Evolutionary conservation across 1,140 invertebrate genomes (phyloP), one percentile per base, ranked within the genome.

Genomic region (Drosophila rufa): DNA sequence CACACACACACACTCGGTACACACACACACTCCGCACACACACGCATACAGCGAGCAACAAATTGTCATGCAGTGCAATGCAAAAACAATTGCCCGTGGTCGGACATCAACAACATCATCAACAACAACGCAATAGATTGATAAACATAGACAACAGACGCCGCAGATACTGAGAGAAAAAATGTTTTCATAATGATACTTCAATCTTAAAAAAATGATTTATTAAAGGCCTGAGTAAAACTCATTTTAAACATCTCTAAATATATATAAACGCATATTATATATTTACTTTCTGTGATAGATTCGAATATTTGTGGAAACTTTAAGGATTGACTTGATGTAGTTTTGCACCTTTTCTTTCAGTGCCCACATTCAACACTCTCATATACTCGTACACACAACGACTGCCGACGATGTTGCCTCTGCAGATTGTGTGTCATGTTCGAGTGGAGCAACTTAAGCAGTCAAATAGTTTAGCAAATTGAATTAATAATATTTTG

Each of bases 401-500:
- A 68, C 25, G 45, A 36, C 43, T 51, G 73, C 42, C 33, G 38
- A 48, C 71, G 47, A 42, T 67, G 47, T 73, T 36, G 57, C 62
- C 58, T 36, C 22, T 40, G 56, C 57, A 48, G 40, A 55, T 60
- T 79, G 50, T 61, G 71, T 73, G 59, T 56, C 70, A 62, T 82
- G 59, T 79, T 43, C 45, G 51, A 66, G 43, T 75, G 51, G 51
- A 43, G 59, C 33, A 70, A 48, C 59, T 76, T 66, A 66, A 67
- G 60, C 62, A 66, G 51, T 45, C 68, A 80, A 77, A 87, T 87
- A 80, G 67, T 80, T 83, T 59, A 61, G 80, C 71, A 86, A 87
- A 87, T 87, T 83, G 79, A 83, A 87, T 87, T 80, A 89, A 87
- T 80, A 87, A 78, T 87, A 89, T 75, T 83, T 76, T 59, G 57